phyloP scores from a whole-genome alignment of 2,113 vertebrate genomes.

The Epinephelus fuscoguttatus region DNA sequence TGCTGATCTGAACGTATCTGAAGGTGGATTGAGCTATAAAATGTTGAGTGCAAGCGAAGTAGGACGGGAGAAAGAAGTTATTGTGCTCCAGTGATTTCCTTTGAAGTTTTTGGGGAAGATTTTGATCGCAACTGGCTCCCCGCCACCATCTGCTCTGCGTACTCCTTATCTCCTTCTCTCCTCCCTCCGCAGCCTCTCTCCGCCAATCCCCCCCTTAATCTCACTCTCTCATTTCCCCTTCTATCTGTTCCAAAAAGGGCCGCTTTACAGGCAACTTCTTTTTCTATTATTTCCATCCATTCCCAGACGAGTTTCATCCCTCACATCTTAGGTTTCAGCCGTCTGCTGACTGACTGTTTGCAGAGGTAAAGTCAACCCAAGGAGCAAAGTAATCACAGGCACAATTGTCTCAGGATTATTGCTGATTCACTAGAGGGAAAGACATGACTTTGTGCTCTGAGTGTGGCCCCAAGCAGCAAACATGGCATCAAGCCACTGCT shows the following conservation, averaged over 20 bases:
- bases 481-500: background rate
- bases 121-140: slow-evolving; percentile 13
- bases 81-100: slow-evolving; percentile 29
- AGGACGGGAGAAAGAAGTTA: slow-evolving; percentile 10
- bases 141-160: slow-evolving; percentile 31
- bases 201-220: slow-evolving; percentile 41
- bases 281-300: background rate
- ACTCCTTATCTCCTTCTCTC: slow-evolving; percentile 32
- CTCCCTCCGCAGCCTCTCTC: slow-evolving; percentile 3
- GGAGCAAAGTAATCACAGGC: slow-evolving; percentile 29
- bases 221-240: slow-evolving; percentile 1
- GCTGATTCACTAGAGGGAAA: slow-evolving; percentile 33
- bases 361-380: slow-evolving; percentile 33
- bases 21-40: slow-evolving; percentile 5
- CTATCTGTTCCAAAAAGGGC: slow-evolving; percentile 9
- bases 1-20: background rate
- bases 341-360: slow-evolving; percentile 17
- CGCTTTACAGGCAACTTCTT: background rate
- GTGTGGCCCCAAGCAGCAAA: background rate
- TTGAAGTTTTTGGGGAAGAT: slow-evolving; percentile 42
- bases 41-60: background rate
- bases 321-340: background rate
- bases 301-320: slow-evolving; percentile 7
- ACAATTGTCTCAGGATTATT: slow-evolving; percentile 11
- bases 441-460: background rate